Evolutionary conservation across 2,888 invertebrate species (phyloP), one percentile per base, ranked within the genome.

Genomic region (Globia sparganii): DNA sequence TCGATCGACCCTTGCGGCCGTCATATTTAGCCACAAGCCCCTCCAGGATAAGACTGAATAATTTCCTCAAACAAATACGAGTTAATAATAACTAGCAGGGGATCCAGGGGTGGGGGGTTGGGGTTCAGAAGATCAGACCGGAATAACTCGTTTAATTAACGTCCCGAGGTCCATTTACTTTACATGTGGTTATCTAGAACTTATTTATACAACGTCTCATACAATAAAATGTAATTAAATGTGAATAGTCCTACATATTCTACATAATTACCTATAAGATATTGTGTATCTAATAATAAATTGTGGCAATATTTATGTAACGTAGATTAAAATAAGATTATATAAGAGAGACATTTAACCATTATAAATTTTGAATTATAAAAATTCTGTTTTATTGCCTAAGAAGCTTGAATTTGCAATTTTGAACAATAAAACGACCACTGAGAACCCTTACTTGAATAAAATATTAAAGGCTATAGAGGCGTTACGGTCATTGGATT

Each of bases 401-500:
- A 15, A 58, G 31, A 65, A 58, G 34, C 28, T 40, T 21, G 31
- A 65, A n/a, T 75, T 53, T 21, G 46, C 56, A 67, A 56, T 83
- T 56, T 62, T 15, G 21, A 56, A 43, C 18, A 58, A 43, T 68
- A 77, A 83, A 77, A 49, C 53, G 13, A 34, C 28, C 15, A 49
- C 46, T 62, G 34, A 49, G 62, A 66, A 31, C 37, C 13, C 73
- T 81, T 66, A 66, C 49, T 40, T 8, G 58, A 25, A 77, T 46
- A 2, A 53, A 65, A 74, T 31, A 53, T 31, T 76, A 56, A 65
- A 83, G 62, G 56, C 31, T 31, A 21, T 31, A 76, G 15, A 34
- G 43, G 31, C 11, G 72, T 75, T 40, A 78, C 56, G 34, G 56
- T 77, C 56, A 68, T 67, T 77, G 25, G 53, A 67, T 56, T 77